These are phyloP conservation scores for Columba livia DNA, from an alignment of 2,113 vertebrate genomes.

Conservation along the genomic window DNA sequence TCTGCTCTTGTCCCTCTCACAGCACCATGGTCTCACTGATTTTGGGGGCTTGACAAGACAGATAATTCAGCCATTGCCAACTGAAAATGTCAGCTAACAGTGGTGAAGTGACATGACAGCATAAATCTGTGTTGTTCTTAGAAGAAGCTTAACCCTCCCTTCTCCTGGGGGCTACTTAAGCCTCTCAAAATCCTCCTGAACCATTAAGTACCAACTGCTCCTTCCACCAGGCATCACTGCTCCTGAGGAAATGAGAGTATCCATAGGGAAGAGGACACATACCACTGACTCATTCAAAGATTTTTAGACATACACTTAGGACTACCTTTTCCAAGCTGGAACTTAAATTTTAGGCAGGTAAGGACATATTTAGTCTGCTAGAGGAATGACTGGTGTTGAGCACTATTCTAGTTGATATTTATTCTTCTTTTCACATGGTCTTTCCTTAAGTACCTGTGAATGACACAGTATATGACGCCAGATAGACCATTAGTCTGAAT, in stretches of 20 bases:
- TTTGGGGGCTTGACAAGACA: fast-evolving
- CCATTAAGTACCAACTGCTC: neutral
- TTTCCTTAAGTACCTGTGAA: neutral
- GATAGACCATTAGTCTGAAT: neutral
- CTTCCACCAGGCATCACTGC: neutral
- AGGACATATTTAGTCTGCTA: neutral
- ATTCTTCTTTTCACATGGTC: neutral
- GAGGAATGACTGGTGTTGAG: neutral
- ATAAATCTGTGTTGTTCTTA: neutral
- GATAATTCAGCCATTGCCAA: neutral
- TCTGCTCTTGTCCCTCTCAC: neutral
- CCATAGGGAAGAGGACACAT: neutral
- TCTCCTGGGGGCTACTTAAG: neutral
- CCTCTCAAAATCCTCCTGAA: conserved; percentile 11
- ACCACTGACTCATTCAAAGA: neutral
- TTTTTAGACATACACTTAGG: neutral
- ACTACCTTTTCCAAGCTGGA: neutral
- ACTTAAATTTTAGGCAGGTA: neutral
- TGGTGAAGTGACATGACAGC: neutral
- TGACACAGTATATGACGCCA: neutral
- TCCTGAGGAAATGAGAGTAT: neutral
- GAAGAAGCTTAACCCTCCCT: neutral
- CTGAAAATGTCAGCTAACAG: neutral
- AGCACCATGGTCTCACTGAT: neutral
- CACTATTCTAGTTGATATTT: neutral